phyloP scores from a whole-genome alignment of 2,797 vertebrate species.

The Karalla daura region DNA sequence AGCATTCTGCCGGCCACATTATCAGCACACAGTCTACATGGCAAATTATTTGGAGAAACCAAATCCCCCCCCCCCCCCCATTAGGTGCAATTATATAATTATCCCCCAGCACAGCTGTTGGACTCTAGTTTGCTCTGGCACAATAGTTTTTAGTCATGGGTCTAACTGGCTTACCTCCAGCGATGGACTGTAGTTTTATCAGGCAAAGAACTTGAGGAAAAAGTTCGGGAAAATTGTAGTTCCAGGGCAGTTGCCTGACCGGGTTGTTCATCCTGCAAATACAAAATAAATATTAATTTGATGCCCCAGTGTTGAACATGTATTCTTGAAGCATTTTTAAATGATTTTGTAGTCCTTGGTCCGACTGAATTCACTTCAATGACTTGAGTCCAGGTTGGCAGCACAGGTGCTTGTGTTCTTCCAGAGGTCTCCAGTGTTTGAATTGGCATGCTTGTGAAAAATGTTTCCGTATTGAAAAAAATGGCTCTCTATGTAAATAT shows the following conservation, averaged over 20 bases:
- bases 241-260: constrained; percentile 29
- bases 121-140: no score
- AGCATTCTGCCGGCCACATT: no score
- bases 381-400: constrained; percentile 73
- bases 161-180: constrained; percentile 38
- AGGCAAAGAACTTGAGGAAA: constrained; percentile 46
- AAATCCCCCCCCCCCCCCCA: no score
- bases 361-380: constrained; percentile 56
- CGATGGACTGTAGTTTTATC: not conserved
- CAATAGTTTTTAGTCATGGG: not conserved
- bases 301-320: constrained; percentile 29
- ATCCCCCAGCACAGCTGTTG: no score
- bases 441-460: constrained; percentile 78
- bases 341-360: constrained; percentile 45
- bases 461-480: constrained; percentile 52
- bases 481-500: constrained; percentile 13
- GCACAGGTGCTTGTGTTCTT: constrained; percentile 64
- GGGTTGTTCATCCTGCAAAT: constrained; percentile 81
- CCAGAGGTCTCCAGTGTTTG: constrained; percentile 79
- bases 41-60: no score
- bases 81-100: no score
- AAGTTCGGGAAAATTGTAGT: constrained; percentile 36
- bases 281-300: constrained; percentile 61
- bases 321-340: constrained; percentile 54
- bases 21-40: no score